Evolutionary conservation across 2,888 invertebrate genomes (phyloP), one percentile per base, ranked within the genome.

Genomic region (Synanthedon vespiformis): DNA sequence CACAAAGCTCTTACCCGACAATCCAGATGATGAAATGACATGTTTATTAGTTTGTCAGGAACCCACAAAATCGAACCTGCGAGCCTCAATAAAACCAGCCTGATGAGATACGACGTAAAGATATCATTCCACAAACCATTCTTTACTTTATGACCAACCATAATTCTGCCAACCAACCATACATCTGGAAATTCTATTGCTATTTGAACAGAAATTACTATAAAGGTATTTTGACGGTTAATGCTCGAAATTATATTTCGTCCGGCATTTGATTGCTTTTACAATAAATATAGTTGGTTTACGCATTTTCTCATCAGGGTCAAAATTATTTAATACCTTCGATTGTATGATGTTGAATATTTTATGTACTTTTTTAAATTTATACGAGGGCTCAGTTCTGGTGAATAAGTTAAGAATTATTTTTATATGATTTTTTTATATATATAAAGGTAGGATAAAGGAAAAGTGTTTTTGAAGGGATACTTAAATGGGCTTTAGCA

Each of bases 81-180:
- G 58, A 58, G 50, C 49, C 55, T 65, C 68, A 62, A 72, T 74
- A 72, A 77, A 74, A 71, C 55, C 55, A 57, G 49, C 60, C 61
- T 72, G 72, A 76, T 72, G 69, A 73, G 70, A 72, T 68, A 58
- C 63, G 62, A 67, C 67, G 65, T 67, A 67, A 69, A 71, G 63
- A 70, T 72, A 65, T 67, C 58, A 66, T 66, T 72, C 67, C 61
- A 58, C 60, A 58, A 67, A 68, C 67, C 61, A 63, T 73, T 72
- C 61, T 61, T 61, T 63, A 57, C 62, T 69, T 75, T 74, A 74
- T 68, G 64, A 62, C 62, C 65, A 48, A 58, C 61, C 59, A 63
- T 71, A 69, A 65, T 67, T 69, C 64, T 65, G 57, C 54, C 54
- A n/a, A n/a, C n/a, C n/a, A n/a, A n/a, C n/a, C n/a, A n/a, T 44